These are phyloP conservation scores for Pseudorectes ferrugineus DNA, from an alignment of 2,113 vertebrate genomes.

Conservation along the genomic window DNA sequence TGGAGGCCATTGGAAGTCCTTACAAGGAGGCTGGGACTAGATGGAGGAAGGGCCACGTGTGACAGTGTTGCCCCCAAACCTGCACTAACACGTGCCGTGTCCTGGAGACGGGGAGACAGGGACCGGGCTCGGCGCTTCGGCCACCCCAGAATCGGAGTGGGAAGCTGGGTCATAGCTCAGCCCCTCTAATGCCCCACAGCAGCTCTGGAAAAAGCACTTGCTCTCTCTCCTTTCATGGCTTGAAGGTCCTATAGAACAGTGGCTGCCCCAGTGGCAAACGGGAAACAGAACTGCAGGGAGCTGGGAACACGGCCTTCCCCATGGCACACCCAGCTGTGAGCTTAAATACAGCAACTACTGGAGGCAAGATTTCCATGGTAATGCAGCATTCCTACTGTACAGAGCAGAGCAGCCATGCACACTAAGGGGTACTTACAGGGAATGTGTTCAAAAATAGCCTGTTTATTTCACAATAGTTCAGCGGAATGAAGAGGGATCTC, in stretches of 20 bases:
- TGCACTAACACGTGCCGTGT: neutral
- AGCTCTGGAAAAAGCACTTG: constrained; percentile 42
- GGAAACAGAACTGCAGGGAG: neutral
- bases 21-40: neutral
- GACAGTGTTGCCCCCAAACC: neutral
- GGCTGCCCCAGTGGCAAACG: neutral
- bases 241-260: neutral
- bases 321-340: neutral
- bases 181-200: neutral
- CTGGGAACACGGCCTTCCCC: neutral
- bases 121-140: neutral
- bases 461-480: neutral
- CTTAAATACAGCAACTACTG: neutral
- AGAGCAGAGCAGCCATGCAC: neutral
- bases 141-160: fast-evolving
- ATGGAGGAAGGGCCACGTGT: neutral
- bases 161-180: constrained; percentile 29
- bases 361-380: neutral
- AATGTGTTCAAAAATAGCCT: neutral
- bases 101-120: fast-evolving
- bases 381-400: neutral
- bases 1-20: neutral
- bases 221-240: constrained; percentile 52
- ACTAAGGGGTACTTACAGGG: neutral
- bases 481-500: neutral